Conservation (phyloP, 2,888 invertebrate genomes). For the Sthenelais limicola region DNA sequence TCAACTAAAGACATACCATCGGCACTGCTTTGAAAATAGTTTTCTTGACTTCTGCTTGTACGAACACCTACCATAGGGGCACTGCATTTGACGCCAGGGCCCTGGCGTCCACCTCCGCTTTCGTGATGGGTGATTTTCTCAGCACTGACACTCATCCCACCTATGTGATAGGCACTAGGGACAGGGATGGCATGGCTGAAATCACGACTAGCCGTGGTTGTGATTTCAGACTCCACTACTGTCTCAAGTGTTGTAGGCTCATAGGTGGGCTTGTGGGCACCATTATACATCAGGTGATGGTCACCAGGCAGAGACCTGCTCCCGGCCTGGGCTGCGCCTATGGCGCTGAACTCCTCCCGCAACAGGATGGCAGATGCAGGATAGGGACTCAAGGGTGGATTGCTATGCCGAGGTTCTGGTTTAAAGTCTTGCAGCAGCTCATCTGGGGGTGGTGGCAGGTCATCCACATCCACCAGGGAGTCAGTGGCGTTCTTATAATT, state of each 20-base stretch:
- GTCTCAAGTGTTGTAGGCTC: constrained; percentile 28
- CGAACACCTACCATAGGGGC: constrained; percentile 78
- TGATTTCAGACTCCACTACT: constrained; percentile 6
- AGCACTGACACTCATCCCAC: constrained; percentile 63
- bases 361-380: constrained; percentile 14
- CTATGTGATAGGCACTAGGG: constrained; percentile 37
- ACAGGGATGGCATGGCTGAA: constrained; percentile 14
- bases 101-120: neutral
- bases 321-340: neutral
- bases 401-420: neutral
- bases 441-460: constrained; percentile 54
- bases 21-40: constrained; percentile 84
- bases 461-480: constrained; percentile 45
- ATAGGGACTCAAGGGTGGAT: constrained; percentile 11
- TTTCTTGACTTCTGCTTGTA: constrained; percentile 89
- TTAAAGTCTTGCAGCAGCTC: constrained; percentile 47
- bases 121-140: constrained; percentile 58
- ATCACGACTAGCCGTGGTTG: neutral
- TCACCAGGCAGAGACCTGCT: neutral
- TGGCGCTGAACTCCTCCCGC: constrained; percentile 1
- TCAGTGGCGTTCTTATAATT: constrained; percentile 30
- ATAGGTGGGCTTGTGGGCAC: constrained; percentile 2
- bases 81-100: constrained; percentile 55
- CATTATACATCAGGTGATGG: neutral
- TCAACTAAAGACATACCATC: constrained; percentile 85